These are phyloP conservation scores for Bombus cullumanus DNA, from an alignment of 1,140 invertebrate genomes.

Conservation along the genomic window DNA sequence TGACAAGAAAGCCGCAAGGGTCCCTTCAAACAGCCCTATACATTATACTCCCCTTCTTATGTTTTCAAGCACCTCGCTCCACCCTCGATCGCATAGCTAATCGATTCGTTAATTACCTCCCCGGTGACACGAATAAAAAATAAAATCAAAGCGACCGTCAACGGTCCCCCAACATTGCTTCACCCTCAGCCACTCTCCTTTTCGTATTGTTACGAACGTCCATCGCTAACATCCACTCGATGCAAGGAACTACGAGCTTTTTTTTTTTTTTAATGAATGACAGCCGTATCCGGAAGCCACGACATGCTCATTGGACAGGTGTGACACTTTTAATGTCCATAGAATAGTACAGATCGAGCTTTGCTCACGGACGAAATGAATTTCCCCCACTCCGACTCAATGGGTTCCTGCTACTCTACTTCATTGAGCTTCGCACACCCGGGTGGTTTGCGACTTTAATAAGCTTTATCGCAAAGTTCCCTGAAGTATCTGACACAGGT, in stretches of 20 bases:
- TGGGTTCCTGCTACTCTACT: too few relatives aligned
- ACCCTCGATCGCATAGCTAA: constrained; percentile 38
- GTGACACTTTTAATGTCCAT: neutral
- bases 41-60: constrained; percentile 7
- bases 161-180: neutral
- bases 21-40: constrained; percentile 14
- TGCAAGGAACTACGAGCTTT: constrained; percentile 35
- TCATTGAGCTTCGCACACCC: too few relatives aligned
- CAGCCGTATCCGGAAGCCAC: neutral
- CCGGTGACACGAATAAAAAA: constrained; percentile 26
- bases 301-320: neutral
- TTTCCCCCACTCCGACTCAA: too few relatives aligned
- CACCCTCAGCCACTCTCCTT: neutral
- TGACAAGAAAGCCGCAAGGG: constrained; percentile 5
- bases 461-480: too few relatives aligned
- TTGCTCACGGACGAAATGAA: too few relatives aligned
- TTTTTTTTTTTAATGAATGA: neutral
- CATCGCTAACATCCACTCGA: constrained; percentile 25
- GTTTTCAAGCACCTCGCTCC: constrained; percentile 7
- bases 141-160: constrained; percentile 28
- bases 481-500: too few relatives aligned
- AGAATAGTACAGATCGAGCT: too few relatives aligned
- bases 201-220: constrained; percentile 25
- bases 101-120: constrained; percentile 41
- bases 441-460: too few relatives aligned